Conservation (phyloP, 2,113 vertebrate species). For the Arvicanthis niloticus region DNA sequence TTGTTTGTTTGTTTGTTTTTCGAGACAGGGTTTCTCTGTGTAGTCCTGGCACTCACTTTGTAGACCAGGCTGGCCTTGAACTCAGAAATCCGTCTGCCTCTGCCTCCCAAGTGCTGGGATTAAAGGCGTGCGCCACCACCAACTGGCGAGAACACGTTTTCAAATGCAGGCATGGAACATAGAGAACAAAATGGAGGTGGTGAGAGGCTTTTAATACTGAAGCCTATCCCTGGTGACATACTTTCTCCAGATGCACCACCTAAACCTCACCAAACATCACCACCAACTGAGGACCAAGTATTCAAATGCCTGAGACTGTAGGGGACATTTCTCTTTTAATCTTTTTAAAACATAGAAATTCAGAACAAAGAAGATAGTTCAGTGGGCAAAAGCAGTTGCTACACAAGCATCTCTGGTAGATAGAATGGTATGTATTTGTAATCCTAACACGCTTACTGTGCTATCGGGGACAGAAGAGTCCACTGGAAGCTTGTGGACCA, state of each 20-base stretch:
- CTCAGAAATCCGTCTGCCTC: too few relatives aligned
- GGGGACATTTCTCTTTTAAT: background rate
- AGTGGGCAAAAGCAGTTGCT: background rate
- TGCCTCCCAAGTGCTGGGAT: too few relatives aligned
- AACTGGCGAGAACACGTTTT: too few relatives aligned
- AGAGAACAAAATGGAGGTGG: background rate
- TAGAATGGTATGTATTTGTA: background rate
- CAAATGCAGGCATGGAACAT: background rate
- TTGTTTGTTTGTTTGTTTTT: too few relatives aligned
- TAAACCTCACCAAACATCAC: background rate
- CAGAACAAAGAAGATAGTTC: background rate
- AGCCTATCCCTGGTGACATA: background rate
- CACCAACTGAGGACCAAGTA: background rate
- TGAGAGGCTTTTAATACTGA: background rate
- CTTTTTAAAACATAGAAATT: background rate
- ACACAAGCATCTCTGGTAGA: background rate
- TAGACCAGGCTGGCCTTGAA: too few relatives aligned
- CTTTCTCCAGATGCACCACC: background rate
- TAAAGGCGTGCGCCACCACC: too few relatives aligned
- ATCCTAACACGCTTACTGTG: background rate
- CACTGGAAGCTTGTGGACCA: background rate
- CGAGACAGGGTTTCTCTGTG: too few relatives aligned
- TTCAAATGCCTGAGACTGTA: background rate
- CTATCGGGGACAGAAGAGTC: background rate
- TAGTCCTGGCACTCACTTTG: too few relatives aligned